Evolutionary conservation across 2,797 vertebrate species (phyloP).

Genomic region (Fistularia tabacaria): DNA sequence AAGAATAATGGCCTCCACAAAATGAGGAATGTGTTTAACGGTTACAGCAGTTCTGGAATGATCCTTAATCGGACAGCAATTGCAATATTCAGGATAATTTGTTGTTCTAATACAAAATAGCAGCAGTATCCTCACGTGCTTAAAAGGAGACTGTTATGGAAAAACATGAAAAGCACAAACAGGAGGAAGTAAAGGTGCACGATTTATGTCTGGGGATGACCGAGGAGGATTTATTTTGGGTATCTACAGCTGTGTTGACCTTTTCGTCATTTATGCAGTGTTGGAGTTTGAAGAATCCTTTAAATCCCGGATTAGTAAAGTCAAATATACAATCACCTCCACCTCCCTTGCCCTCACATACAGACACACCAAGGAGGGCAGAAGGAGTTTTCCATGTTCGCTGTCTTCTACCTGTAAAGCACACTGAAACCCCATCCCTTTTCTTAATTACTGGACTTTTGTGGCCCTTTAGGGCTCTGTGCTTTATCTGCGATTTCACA

Average conservation of each 20-base stretch:
- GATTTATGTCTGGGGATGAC: constrained; percentile 62
- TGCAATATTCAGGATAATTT: constrained; percentile 66
- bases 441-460: constrained; percentile 74
- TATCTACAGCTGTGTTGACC: constrained; percentile 55
- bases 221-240: constrained; percentile 44
- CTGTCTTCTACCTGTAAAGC: constrained; percentile 47
- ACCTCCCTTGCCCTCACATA: constrained; percentile 36
- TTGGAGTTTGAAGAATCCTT: constrained; percentile 57
- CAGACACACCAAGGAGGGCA: constrained; percentile 22
- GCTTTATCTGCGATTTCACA: constrained; percentile 78
- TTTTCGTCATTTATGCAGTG: constrained; percentile 62
- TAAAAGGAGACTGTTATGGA: constrained; percentile 42
- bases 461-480: constrained; percentile 70
- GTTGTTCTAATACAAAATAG: constrained; percentile 35
- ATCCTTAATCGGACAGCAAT: constrained; percentile 52
- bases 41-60: constrained; percentile 58
- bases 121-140: constrained; percentile 28
- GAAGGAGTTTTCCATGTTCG: constrained; percentile 25
- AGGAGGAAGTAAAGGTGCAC: constrained; percentile 46
- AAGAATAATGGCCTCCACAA: constrained; percentile 80
- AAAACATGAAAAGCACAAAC: constrained; percentile 42
- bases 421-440: constrained; percentile 68
- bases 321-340: constrained; percentile 66
- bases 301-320: constrained; percentile 76
- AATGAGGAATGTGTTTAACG: constrained; percentile 79